Percentiles rank a stretch among this genome's conserved stretches.
Conservation (phyloP, 1,140 invertebrate species). For the Steinernema khuongi region DNA sequence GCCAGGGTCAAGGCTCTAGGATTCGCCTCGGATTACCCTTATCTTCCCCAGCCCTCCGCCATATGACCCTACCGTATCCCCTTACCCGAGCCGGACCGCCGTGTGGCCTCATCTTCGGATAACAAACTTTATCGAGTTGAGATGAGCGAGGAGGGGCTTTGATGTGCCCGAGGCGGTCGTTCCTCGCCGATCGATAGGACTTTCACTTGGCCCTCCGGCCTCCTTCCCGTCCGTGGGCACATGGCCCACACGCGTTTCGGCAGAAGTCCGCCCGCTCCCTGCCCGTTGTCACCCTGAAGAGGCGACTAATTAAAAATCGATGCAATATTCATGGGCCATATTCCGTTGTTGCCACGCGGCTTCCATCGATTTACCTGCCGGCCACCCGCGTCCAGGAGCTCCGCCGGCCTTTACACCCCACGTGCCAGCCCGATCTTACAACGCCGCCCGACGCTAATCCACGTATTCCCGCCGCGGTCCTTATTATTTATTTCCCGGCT, state of each 20-base stretch:
- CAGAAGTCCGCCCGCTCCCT: background rate
- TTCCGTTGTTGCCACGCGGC: background rate
- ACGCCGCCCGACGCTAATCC: background rate
- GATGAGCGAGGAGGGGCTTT: background rate
- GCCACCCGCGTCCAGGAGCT: background rate
- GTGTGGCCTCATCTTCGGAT: background rate
- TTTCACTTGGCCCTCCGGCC: conserved; percentile 21
- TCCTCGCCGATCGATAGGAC: conserved; percentile 1
- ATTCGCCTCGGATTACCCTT: too few relatives aligned
- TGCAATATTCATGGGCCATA: conserved; percentile 13
- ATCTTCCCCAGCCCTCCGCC: too few relatives aligned
- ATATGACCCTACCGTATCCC: background rate
- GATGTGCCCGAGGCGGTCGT: conserved; percentile 4
- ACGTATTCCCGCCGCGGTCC: background rate
- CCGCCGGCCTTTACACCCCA: background rate
- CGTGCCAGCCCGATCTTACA: too few relatives aligned
- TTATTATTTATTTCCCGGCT: conserved; percentile 8
- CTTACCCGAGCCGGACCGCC: too few relatives aligned
- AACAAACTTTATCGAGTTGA: background rate
- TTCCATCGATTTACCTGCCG: conserved; percentile 12
- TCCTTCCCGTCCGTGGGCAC: background rate
- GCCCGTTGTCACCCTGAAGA: background rate
- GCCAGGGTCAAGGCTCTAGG: too few relatives aligned
- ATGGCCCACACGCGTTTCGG: conserved; percentile 8
- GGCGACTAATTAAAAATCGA: conserved; percentile 15